Conservation (phyloP, 2,113 vertebrate genomes). For the Perca fluviatilis region DNA sequence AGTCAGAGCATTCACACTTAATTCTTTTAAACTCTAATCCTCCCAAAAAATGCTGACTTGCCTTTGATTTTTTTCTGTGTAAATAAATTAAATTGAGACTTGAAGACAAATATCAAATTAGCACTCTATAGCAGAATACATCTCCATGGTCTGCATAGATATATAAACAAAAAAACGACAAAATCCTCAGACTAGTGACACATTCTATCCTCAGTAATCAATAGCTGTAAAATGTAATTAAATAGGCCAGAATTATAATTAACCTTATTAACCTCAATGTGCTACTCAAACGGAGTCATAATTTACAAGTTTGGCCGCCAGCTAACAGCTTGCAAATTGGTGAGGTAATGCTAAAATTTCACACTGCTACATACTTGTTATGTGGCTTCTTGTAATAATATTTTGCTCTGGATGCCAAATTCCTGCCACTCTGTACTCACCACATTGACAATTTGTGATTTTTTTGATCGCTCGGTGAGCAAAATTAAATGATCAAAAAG, state of each 20-base stretch:
- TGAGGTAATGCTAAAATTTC: conserved; percentile 43
- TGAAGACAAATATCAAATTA: not conserved
- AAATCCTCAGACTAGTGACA: conserved; percentile 26
- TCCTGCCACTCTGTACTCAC: not conserved
- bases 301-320: conserved; percentile 28
- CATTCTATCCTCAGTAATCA: conserved; percentile 37
- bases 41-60: not conserved
- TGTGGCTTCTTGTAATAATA: conserved; percentile 21
- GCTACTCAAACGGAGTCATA: conserved; percentile 26
- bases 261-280: conserved; percentile 37
- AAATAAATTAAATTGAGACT: conserved; percentile 3
- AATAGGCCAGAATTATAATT: conserved; percentile 43
- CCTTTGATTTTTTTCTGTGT: not conserved
- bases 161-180: conserved; percentile 20
- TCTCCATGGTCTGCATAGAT: conserved; percentile 1
- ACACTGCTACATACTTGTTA: conserved; percentile 18
- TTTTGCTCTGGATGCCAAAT: conserved; percentile 28
- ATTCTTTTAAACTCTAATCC: not conserved
- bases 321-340: conserved; percentile 38
- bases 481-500: conserved; percentile 7
- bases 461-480: conserved; percentile 6
- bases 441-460: conserved; percentile 12
- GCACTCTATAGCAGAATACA: not conserved
- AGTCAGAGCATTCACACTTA: not conserved
- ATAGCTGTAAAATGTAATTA: conserved; percentile 55